These are phyloP conservation scores for Euplagia quadripunctaria DNA, from an alignment of 2,888 invertebrate genomes.

Conservation along the genomic window DNA sequence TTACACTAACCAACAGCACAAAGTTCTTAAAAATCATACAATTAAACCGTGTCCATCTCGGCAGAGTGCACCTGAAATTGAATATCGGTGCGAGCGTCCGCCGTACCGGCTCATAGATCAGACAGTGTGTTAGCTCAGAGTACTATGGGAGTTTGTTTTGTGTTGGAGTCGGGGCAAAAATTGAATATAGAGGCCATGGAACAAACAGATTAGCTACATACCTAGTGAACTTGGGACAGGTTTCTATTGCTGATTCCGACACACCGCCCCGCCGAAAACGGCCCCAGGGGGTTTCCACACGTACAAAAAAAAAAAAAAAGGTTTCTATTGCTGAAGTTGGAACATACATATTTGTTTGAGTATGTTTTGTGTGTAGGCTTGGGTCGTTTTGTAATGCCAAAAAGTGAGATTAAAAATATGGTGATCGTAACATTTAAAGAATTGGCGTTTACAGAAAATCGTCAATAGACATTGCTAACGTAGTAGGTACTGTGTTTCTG, in stretches of 20 bases:
- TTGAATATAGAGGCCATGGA: conserved; percentile 1
- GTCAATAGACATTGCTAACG: too few relatives aligned
- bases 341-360: too few relatives aligned
- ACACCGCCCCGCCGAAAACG: too few relatives aligned
- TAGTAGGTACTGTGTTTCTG: too few relatives aligned
- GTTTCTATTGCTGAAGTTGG: too few relatives aligned
- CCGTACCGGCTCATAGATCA: conserved; percentile 39
- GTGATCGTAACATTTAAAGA: too few relatives aligned
- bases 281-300: too few relatives aligned
- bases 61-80: conserved; percentile 34
- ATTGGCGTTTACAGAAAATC: too few relatives aligned
- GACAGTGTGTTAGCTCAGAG: conserved; percentile 19
- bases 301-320: too few relatives aligned
- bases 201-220: background rate
- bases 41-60: conserved; percentile 14
- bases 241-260: background rate
- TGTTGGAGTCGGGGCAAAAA: conserved; percentile 1
- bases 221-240: background rate
- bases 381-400: too few relatives aligned
- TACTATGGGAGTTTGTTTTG: conserved; percentile 31
- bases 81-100: conserved; percentile 31
- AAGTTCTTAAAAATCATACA: conserved; percentile 11
- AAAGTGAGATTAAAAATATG: too few relatives aligned
- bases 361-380: too few relatives aligned
- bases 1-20: background rate